Evolutionary conservation across 2,797 vertebrate species (phyloP), one percentile per base, ranked within the genome.

Genomic region (Cichlasoma orientale): DNA sequence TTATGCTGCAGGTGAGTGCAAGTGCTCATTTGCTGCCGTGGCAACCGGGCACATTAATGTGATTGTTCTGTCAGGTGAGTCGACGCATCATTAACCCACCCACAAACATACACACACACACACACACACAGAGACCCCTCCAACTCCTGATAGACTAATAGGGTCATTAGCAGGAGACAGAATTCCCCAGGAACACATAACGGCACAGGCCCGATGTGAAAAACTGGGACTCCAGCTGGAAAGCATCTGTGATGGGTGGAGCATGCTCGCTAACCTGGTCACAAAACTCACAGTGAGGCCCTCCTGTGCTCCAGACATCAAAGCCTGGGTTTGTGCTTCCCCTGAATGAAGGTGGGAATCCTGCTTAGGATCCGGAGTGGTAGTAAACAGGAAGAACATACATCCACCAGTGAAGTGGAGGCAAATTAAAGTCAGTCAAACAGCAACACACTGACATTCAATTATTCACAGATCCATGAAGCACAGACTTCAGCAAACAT

Each of bases 41-140:
- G 90, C 78, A 88, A 94, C 86, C 8, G 80, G 74, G 74, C 33
- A 53, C 86, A n/a, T 89, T 94, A 94, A 93, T 87, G 92, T 87
- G 90, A 91, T 89, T 88, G 90, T 93, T 92, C 91, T 93, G 92
- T 94, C 85, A 94, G 91, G 89, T 92, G 89, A 91, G 91, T 78
- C 76, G 90, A 84, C 36, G 82, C 88, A 82, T 91, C 92, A 92
- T 94, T 93, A 92, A 85, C 86, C 82, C 66, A 21, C 72, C 18
- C n/a, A 7, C 0, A 27, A 27, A 27, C 27, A 27, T 4, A 8
- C 29, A 36, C 31, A 4, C 8, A 4, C 56, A 47, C 57, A 36
- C 4, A 21, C 36, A 29, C 19, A 58, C 79, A 75, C 76, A 36
- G 69, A 31, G 58, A 53, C n/a, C 9, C 27, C 21, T 11, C 47